phyloP scores from a whole-genome alignment of 2,888 invertebrate genomes.

The Drosophila testacea region DNA sequence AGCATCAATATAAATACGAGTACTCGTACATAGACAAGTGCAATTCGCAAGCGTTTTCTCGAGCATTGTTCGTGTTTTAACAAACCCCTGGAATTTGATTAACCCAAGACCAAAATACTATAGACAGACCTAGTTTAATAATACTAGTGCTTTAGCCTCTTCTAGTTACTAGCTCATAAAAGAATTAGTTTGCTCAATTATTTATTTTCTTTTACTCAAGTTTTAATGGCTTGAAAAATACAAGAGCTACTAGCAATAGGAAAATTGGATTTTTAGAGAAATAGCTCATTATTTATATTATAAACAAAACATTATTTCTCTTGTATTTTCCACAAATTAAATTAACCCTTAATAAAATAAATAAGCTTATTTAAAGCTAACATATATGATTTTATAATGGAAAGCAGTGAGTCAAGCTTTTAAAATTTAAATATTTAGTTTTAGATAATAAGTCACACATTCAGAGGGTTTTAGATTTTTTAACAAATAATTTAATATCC shows the following conservation, averaged over 20 bases:
- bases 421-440: neutral
- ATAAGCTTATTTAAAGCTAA: neutral
- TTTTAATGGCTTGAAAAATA: neutral
- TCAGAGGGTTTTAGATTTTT: neutral
- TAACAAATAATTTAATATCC: neutral
- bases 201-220: too few species aligned
- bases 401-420: constrained; percentile 6
- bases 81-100: constrained; percentile 17
- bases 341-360: neutral
- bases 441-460: neutral
- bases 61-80: constrained; percentile 9
- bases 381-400: neutral
- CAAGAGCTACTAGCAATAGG: neutral
- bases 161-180: too few species aligned
- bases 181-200: too few species aligned
- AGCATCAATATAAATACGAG: constrained; percentile 34
- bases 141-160: neutral
- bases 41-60: constrained; percentile 31
- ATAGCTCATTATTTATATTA: too few species aligned
- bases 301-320: too few species aligned
- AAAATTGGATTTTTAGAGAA: too few species aligned
- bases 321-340: neutral
- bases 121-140: neutral
- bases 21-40: constrained; percentile 23
- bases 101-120: neutral